phyloP scores from a whole-genome alignment of 2,113 vertebrate species.

The Myiagra hebetior region DNA sequence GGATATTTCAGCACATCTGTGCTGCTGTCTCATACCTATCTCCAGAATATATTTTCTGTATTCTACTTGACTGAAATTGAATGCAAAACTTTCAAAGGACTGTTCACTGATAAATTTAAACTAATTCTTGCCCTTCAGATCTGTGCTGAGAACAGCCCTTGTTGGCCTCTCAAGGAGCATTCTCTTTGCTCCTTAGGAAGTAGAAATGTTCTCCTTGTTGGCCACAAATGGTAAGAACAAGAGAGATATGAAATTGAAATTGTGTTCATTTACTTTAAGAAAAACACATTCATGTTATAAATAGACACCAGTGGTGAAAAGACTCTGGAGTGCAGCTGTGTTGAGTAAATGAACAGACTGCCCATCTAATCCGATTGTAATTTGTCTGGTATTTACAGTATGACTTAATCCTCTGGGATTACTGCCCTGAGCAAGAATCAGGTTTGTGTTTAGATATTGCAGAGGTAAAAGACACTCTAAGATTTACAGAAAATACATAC shows the following conservation, averaged over 20 bases:
- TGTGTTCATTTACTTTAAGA: neutral
- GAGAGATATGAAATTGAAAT: neutral
- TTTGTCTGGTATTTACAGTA: constrained; percentile 54
- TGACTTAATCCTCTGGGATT: constrained; percentile 18
- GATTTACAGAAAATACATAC: neutral
- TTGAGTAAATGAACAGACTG: constrained; percentile 45
- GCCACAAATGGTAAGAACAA: neutral
- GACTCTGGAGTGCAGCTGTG: constrained; percentile 8
- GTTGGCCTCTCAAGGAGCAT: neutral
- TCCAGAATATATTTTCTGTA: neutral
- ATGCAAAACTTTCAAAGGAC: neutral
- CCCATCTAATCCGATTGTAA: constrained; percentile 34
- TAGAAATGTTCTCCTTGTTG: neutral
- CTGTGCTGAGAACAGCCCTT: neutral
- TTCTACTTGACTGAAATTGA: neutral
- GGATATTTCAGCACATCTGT: neutral
- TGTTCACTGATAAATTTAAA: neutral
- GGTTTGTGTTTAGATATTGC: neutral
- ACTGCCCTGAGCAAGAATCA: neutral
- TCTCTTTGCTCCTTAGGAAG: neutral
- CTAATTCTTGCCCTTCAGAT: neutral
- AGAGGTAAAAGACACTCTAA: neutral
- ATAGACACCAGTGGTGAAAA: neutral
- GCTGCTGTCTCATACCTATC: neutral
- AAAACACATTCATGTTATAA: neutral